phyloP scores from a whole-genome alignment of 1,140 invertebrate genomes.

The Geopemphigus sp. region DNA sequence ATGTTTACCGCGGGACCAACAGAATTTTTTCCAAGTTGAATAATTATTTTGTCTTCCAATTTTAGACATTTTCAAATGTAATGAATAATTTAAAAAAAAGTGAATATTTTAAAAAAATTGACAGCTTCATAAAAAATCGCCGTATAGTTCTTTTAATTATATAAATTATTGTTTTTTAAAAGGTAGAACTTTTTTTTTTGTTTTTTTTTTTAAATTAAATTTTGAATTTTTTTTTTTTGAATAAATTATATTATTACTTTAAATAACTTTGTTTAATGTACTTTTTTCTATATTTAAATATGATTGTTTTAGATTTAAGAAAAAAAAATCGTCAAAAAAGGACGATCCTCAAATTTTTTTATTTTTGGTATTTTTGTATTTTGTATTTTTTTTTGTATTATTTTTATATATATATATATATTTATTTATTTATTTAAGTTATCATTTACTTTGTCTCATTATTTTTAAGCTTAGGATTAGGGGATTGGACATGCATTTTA shows the following conservation, averaged over 20 bases:
- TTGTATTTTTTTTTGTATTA: constrained; percentile 27
- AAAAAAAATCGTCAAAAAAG: constrained; percentile 43
- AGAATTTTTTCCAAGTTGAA: not conserved
- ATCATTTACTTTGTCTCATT: constrained; percentile 46
- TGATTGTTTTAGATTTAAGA: constrained; percentile 44
- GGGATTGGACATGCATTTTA: constrained; percentile 25
- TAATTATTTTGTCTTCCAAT: constrained; percentile 25
- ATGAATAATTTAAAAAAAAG: constrained; percentile 36
- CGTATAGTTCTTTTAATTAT: constrained; percentile 29
- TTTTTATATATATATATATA: constrained; percentile 14
- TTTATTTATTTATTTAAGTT: constrained; percentile 44
- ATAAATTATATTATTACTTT: constrained; percentile 21
- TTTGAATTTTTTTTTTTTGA: constrained; percentile 29
- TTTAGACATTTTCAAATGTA: constrained; percentile 24
- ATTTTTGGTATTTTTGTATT: constrained; percentile 26
- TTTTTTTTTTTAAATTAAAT: constrained; percentile 20
- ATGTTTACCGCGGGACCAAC: constrained; percentile 32
- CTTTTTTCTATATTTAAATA: constrained; percentile 35
- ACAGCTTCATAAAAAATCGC: constrained; percentile 49
- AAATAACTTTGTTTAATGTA: constrained; percentile 40
- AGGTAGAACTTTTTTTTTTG: not conserved
- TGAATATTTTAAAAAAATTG: constrained; percentile 43
- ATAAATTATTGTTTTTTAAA: constrained; percentile 16
- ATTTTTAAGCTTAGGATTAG: constrained; percentile 29
- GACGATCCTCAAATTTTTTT: constrained; percentile 37